Base-by-base conservation (phyloP, 2,888 invertebrate genomes). In the Resseliella maxima region DNA sequence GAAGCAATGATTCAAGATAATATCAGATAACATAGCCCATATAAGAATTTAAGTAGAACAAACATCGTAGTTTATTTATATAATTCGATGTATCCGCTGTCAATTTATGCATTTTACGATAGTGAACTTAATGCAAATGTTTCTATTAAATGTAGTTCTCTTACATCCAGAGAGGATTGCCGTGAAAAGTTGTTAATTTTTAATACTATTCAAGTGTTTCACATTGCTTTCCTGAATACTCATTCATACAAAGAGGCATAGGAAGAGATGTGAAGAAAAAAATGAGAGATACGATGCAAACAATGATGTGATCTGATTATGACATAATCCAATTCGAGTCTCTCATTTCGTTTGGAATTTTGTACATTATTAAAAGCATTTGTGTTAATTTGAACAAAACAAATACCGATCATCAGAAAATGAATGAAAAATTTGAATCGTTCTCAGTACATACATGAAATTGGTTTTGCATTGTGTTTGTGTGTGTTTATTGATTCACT, bases 261-360 rank as follows among this genome's bases (percentile, higher is more conserved):
- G n/a, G n/a, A n/a, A n/a, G n/a, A n/a, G n/a, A n/a, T n/a, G n/a
- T n/a, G n/a, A n/a, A n/a, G 41, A 41, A 41, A 8, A 41, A 41
- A 41, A 5, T 41, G 41, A n/a, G n/a, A n/a, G n/a, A 50, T 18
- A 18, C 46, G 8, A 50, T 24, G 59, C 24, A 1, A 31, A 72
- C 72, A 72, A 72, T 72, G 72, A 72, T 72, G 72, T 72, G 31
- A 72, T 72, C 72, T 15, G 31, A 72, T 72, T 72, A 72, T 72
- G 72, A 72, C 72, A 72, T 72, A 27, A 35, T 72, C 72, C 31
- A 72, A 72, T 59, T 72, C 12, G 72, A 31, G 12, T 18, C 59
- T 50, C 50, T 31, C 59, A 35, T 12, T 72, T 72, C n/a, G 72
- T 31, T 72, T 72, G 31, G 12, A 31, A 21, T 72, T 31, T 72